phyloP scores from a whole-genome alignment of 2,113 vertebrate genomes.

The Puma concolor region DNA sequence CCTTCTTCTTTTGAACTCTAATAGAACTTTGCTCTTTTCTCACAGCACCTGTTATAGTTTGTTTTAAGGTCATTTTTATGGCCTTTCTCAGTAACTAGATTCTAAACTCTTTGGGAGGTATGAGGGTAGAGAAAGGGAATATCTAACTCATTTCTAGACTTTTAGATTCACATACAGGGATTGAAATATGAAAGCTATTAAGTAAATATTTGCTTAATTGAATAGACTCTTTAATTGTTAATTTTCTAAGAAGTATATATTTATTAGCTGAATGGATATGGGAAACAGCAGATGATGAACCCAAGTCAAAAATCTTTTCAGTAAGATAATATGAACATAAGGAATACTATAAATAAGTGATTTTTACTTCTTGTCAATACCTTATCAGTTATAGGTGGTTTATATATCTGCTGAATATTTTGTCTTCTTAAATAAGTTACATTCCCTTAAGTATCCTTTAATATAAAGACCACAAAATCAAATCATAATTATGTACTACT shows the following conservation, averaged over 20 bases:
- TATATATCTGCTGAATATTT: conserved; percentile 54
- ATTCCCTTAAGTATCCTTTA: background rate
- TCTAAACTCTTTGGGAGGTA: background rate
- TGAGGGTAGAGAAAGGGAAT: background rate
- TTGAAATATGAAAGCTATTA: conserved; percentile 16
- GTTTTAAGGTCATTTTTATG: background rate
- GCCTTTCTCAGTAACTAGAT: background rate
- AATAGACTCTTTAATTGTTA: background rate
- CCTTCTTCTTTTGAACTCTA: background rate
- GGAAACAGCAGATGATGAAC: conserved; percentile 8
- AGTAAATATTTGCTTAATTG: conserved; percentile 17
- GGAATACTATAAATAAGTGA: background rate
- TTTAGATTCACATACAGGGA: background rate
- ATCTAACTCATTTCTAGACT: background rate
- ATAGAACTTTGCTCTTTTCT: background rate
- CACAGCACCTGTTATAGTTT: background rate
- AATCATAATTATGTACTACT: background rate
- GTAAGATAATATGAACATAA: background rate
- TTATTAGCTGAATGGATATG: background rate
- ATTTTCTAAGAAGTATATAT: background rate
- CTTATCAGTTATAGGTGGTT: background rate
- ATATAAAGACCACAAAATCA: background rate
- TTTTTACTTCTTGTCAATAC: background rate
- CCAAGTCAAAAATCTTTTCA: conserved; percentile 26
- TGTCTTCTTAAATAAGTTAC: conserved; percentile 34